phyloP scores from a whole-genome alignment of 2,888 invertebrate species.

The Strigamia transsilvanica region DNA sequence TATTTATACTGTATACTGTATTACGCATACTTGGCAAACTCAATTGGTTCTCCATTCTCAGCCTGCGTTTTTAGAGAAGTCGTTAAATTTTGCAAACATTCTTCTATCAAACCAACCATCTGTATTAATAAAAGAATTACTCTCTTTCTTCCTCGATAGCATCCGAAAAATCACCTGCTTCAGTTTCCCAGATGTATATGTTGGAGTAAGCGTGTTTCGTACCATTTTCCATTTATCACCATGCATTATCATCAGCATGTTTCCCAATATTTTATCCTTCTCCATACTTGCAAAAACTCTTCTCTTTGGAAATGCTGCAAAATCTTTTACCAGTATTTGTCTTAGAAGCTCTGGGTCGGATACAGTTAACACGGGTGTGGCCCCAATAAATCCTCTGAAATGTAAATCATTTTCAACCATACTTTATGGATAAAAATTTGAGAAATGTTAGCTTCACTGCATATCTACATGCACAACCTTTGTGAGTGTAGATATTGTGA shows the following conservation, averaged over 20 bases:
- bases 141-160: too few relatives aligned
- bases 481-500: not conserved
- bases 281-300: not conserved
- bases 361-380: not conserved
- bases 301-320: slow-evolving; percentile 5
- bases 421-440: too few relatives aligned
- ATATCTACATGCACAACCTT: too few relatives aligned
- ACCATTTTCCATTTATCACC: slow-evolving; percentile 57
- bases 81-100: slow-evolving; percentile 53
- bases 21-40: slow-evolving; percentile 22
- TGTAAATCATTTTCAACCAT: too few relatives aligned
- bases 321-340: slow-evolving; percentile 43
- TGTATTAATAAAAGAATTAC: not conserved
- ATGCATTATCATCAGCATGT: slow-evolving; percentile 39
- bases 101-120: slow-evolving; percentile 56
- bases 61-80: not conserved
- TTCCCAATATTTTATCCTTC: not conserved
- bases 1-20: not conserved
- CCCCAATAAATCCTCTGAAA: slow-evolving; percentile 39
- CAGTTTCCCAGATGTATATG: slow-evolving; percentile 58
- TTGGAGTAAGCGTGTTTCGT: slow-evolving; percentile 53
- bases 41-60: slow-evolving; percentile 7
- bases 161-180: slow-evolving; percentile 55
- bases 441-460: too few relatives aligned
- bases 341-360: slow-evolving; percentile 40